Base-by-base conservation (phyloP, 2,888 invertebrate genomes). In the Andrena chrysosceles region DNA sequence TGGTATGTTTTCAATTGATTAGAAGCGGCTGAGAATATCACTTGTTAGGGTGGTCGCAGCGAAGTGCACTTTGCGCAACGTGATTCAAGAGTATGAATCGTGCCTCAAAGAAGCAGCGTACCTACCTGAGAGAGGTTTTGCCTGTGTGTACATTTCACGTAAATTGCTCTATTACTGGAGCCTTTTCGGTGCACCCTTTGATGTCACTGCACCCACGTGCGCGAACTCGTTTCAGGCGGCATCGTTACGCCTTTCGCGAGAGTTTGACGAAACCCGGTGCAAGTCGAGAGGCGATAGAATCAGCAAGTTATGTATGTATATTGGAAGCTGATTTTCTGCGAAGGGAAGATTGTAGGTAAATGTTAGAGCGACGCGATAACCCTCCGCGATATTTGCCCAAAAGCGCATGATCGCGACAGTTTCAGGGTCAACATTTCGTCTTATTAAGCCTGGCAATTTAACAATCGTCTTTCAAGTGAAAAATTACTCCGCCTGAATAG, bases 101-200 rank as follows among this genome's bases (percentile, higher is more conserved):
- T 42, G 64, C 59, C 75, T 59, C 42, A 42, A 42, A 56, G 56
- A 26, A 23, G 26, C 56, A 26, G 8, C 23, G 10, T 56, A 13
- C 13, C 42, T 56, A 13, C 13, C 42, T 16, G 42, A 16, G 42
- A 42, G 42, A 16, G 20, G 10, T 20, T 23, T 8, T 23, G 26
- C 10, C 23, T 10, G 10, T 3, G 4, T 56, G 20, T 23, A 56
- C 56, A 62, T 78, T 74, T 85, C 84, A 83, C 81, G 84, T 87
- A 90, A 91, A 91, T 91, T 90, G 88, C 87, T 90, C 89, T 89
- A 89, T 91, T 89, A 89, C 87, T 79, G 79, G 81, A 63, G 56
- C 80, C 71, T 78, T 77, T 81, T 78, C 67, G 78, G 71, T 86
- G 85, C 85, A 83, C 70, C 77, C 81, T 85, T 86, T 86, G 67